These are phyloP conservation scores for Parapsyche elsis DNA, from an alignment of 1,140 invertebrate genomes.

Conservation along the genomic window DNA sequence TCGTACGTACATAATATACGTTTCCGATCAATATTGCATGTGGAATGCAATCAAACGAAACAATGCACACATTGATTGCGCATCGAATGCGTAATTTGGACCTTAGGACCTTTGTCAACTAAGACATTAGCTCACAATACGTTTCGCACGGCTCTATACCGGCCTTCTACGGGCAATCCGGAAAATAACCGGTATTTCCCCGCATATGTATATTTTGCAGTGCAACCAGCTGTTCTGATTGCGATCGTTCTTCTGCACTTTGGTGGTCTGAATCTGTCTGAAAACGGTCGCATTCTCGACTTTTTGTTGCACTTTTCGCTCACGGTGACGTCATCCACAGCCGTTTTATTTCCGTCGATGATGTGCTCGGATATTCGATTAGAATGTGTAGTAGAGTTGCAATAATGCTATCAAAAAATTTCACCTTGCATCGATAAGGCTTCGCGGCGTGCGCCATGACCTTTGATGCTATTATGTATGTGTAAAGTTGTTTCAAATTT, in stretches of 20 bases:
- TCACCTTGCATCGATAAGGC: not conserved
- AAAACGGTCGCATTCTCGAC: not conserved
- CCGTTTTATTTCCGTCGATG: conserved; percentile 18
- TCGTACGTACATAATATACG: not conserved
- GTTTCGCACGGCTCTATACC: not conserved
- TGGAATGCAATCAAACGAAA: not conserved
- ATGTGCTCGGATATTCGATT: not conserved
- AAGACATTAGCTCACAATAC: not conserved
- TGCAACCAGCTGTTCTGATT: not conserved
- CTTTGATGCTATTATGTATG: not conserved
- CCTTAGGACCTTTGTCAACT: not conserved
- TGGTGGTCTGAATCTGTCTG: not conserved
- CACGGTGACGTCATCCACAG: not conserved
- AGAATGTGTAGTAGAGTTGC: no score
- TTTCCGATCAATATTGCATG: no score
- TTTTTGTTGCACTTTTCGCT: not conserved
- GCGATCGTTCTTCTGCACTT: not conserved
- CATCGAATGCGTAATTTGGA: not conserved
- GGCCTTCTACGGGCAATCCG: conserved; percentile 44
- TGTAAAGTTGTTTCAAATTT: not conserved
- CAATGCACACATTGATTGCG: not conserved
- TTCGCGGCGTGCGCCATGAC: not conserved
- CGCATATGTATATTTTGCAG: no score
- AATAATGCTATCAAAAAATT: not conserved
- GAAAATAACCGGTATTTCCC: conserved; percentile 30